These are phyloP conservation scores for Drosophila obscura DNA, from an alignment of 1,140 invertebrate genomes.

Conservation along the genomic window DNA sequence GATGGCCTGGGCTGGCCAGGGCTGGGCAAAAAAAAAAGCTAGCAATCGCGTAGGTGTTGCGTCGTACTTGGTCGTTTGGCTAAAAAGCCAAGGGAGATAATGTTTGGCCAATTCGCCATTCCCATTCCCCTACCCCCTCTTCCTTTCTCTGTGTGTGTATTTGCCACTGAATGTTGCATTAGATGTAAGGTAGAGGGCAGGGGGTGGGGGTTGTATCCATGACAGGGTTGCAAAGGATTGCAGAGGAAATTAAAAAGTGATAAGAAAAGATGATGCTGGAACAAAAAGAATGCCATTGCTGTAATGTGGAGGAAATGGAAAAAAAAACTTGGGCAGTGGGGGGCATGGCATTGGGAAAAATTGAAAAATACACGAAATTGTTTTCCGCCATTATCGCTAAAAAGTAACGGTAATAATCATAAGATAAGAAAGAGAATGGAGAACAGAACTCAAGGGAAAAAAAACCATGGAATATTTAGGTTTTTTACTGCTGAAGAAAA, in stretches of 20 bases:
- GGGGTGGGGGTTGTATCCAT: slow-evolving; percentile 15
- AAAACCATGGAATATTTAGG: not conserved
- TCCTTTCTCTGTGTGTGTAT: not conserved
- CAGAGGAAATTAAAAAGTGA: slow-evolving; percentile 52
- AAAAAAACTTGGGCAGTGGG: slow-evolving; percentile 9
- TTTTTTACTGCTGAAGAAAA: too few relatives aligned
- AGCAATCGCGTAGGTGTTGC: slow-evolving; percentile 43
- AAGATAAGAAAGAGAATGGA: too few relatives aligned
- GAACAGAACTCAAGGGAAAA: too few relatives aligned
- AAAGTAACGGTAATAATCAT: too few relatives aligned
- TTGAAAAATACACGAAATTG: slow-evolving; percentile 24
- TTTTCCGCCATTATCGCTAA: not conserved
- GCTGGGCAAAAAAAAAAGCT: not conserved
- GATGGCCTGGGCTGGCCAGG: not conserved
- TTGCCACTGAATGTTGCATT: slow-evolving; percentile 41
- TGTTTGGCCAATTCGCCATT: slow-evolving; percentile 29
- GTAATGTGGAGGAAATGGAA: not conserved
- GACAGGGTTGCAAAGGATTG: slow-evolving; percentile 67
- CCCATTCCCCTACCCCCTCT: not conserved
- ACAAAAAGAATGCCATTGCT: too few relatives aligned
- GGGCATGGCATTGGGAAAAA: slow-evolving; percentile 40
- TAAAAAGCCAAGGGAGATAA: slow-evolving; percentile 76
- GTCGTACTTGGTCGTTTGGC: slow-evolving; percentile 65
- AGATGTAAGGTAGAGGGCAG: slow-evolving; percentile 42
- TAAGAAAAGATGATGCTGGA: slow-evolving; percentile 37